phyloP scores from a whole-genome alignment of 2,113 vertebrate species.

The Cebidichthys violaceus region DNA sequence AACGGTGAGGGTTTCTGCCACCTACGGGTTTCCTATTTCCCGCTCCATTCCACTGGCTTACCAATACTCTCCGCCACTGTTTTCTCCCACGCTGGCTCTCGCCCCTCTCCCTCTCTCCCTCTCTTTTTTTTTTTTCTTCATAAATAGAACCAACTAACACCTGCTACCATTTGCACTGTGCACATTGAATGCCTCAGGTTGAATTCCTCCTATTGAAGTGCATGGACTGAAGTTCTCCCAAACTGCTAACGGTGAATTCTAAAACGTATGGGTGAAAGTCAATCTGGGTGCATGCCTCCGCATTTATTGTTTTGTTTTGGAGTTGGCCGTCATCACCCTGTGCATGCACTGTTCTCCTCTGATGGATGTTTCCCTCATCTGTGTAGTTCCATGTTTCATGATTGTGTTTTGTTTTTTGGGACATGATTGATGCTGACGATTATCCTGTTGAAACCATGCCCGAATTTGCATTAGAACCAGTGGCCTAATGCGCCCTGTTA shows the following conservation, averaged over 20 bases:
- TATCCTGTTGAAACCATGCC: constrained; percentile 24
- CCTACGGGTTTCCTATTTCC: constrained; percentile 72
- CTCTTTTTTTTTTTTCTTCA: constrained; percentile 11
- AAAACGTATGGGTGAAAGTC: background rate
- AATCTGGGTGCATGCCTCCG: constrained; percentile 47
- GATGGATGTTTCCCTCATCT: background rate
- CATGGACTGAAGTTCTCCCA: constrained; percentile 46
- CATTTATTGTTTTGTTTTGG: constrained; percentile 6
- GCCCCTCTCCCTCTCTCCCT: constrained; percentile 19
- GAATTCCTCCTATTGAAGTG: constrained; percentile 36
- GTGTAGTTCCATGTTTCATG: constrained; percentile 12
- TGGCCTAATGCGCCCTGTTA: constrained; percentile 45
- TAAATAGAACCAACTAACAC: constrained; percentile 58
- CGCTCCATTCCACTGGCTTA: constrained; percentile 46
- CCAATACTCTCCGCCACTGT: constrained; percentile 40
- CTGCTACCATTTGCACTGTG: constrained; percentile 50
- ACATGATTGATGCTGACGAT: constrained; percentile 40
- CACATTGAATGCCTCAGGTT: constrained; percentile 39
- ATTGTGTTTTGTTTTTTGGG: constrained; percentile 10
- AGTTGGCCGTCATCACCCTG: background rate
- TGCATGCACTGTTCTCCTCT: constrained; percentile 31
- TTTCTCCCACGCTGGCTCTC: constrained; percentile 45
- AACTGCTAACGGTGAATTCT: background rate
- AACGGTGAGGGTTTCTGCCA: constrained; percentile 91
- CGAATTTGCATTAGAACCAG: constrained; percentile 70